Percentiles rank a stretch among this genome's conserved stretches.
Evolutionary conservation across 2,797 vertebrate species (phyloP).

Genomic region (Tachyglossus aculeatus): DNA sequence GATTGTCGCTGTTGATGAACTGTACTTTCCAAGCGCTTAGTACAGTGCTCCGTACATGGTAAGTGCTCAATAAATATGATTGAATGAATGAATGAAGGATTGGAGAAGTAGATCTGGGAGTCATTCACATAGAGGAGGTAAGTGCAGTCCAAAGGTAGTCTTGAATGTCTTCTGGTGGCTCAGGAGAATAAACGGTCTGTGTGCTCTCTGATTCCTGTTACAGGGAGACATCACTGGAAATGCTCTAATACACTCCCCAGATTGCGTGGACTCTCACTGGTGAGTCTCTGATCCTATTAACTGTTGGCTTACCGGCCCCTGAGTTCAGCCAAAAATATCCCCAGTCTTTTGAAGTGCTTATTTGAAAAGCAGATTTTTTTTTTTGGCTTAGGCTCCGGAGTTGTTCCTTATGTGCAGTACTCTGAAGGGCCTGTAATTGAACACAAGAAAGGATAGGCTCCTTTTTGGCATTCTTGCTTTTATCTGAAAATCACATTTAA

Average conservation of each 20-base stretch:
- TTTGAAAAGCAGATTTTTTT: slow-evolving; percentile 59
- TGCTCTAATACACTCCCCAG: slow-evolving; percentile 15
- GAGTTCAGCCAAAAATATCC: slow-evolving; percentile 43
- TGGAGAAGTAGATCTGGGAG: too few relatives aligned
- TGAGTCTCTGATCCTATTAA: slow-evolving; percentile 48
- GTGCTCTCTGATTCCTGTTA: not conserved
- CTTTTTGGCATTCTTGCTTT: slow-evolving; percentile 55
- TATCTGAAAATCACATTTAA: slow-evolving; percentile 56
- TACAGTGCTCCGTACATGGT: too few relatives aligned
- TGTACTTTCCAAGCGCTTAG: too few relatives aligned
- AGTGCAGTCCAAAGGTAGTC: too few relatives aligned
- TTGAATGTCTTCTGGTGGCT: too few relatives aligned
- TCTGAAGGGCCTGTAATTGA: slow-evolving; percentile 56
- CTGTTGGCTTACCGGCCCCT: slow-evolving; percentile 51
- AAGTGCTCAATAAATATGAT: too few relatives aligned
- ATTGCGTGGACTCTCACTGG: slow-evolving; percentile 22
- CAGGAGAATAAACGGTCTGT: too few relatives aligned
- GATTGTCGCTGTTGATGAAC: too few relatives aligned
- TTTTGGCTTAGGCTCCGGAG: slow-evolving; percentile 46
- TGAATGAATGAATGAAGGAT: too few relatives aligned
- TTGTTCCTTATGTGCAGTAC: slow-evolving; percentile 46
- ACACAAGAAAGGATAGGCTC: slow-evolving; percentile 38
- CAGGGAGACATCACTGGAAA: not conserved
- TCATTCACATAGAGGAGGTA: too few relatives aligned
- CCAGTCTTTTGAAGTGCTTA: slow-evolving; percentile 53